phyloP scores from a whole-genome alignment of 1,140 invertebrate genomes.

The Bradysia coprophila region DNA sequence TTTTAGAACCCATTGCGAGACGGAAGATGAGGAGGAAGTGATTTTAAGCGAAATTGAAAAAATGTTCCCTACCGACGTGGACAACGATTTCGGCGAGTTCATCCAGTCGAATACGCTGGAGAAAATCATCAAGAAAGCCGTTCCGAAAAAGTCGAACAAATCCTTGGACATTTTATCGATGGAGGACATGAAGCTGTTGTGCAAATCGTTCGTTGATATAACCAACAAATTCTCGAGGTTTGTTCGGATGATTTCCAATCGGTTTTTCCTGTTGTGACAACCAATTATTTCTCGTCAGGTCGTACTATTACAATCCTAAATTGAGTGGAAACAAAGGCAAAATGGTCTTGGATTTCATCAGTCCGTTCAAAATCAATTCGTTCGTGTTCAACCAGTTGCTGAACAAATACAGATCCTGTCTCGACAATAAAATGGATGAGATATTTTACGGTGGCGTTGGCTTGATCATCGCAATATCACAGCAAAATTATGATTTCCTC shows the following conservation, averaged over 20 bases:
- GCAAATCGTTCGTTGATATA: slow-evolving; percentile 13
- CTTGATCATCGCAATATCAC: slow-evolving; percentile 13
- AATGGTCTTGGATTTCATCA: slow-evolving; percentile 7
- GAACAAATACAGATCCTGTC: slow-evolving; percentile 9
- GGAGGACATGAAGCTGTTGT: slow-evolving; percentile 16
- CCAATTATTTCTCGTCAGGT: neutral
- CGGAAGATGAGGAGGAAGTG: slow-evolving; percentile 54
- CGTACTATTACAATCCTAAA: neutral
- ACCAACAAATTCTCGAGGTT: slow-evolving; percentile 11
- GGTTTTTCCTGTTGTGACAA: neutral
- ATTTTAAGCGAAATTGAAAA: slow-evolving; percentile 45
- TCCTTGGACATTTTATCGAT: neutral
- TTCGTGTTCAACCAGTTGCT: slow-evolving; percentile 15
- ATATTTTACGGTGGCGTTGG: slow-evolving; percentile 13
- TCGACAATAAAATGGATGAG: slow-evolving; percentile 12
- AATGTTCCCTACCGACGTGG: slow-evolving; percentile 58
- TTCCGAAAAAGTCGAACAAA: neutral
- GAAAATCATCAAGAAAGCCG: slow-evolving; percentile 6
- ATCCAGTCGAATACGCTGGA: slow-evolving; percentile 24
- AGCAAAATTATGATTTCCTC: slow-evolving; percentile 8
- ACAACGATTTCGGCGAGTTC: slow-evolving; percentile 47
- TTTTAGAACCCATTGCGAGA: slow-evolving; percentile 32
- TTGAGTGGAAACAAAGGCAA: neutral
- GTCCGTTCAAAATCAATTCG: slow-evolving; percentile 11
- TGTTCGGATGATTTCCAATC: neutral